Base-by-base conservation (phyloP, 2,113 vertebrate species). In the Menidia beryllina region DNA sequence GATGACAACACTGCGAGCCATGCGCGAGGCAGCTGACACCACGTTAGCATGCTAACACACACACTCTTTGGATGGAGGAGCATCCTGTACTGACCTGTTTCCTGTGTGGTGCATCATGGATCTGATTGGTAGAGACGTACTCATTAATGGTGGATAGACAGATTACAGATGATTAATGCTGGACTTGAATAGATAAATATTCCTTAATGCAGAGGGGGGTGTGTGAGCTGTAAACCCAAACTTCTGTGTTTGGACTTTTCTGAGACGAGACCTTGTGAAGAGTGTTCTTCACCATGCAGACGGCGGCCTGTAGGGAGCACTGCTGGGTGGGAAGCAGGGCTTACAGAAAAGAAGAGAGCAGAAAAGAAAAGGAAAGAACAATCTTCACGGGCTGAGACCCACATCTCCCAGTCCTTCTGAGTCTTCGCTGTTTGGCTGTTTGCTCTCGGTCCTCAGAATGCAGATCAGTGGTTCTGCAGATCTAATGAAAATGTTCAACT, bases 281-380 rank as follows among this genome's bases (percentile, higher is more conserved):
- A 8, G 30, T 34, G 30, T 34, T 8, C 5, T 34, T 34, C 30
- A 34, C 30, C 30, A 34, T 10, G 5, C 30, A 34, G 41, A 6
- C 34, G 59, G 45, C 14, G 21, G 77, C 83, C 89, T 88, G 78
- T 69, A 86, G 90, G 64, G 88, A 88, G 86, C 84, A 82, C 78
- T 87, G 82, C 79, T 69, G 75, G 60, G 69, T 69, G 69, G 59
- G 64, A 49, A 78, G 66, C 52, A 59, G 52, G 62, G 30, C 64
- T n/a, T 63, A 48, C 79, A 67, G 50, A 68, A 62, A 79, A 51
- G 34, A 24, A 51, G 24, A 34, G 30, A n/a, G n/a, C n/a, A n/a
- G n/a, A n/a, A n/a, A n/a, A n/a, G n/a, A 36, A 20, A 63, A 20
- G 36, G 15, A 5, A 36, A n/a, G 21, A 34, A 41, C 75, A 53